Conservation (phyloP, 2,797 vertebrate genomes). For the Cottoperca gobio region DNA sequence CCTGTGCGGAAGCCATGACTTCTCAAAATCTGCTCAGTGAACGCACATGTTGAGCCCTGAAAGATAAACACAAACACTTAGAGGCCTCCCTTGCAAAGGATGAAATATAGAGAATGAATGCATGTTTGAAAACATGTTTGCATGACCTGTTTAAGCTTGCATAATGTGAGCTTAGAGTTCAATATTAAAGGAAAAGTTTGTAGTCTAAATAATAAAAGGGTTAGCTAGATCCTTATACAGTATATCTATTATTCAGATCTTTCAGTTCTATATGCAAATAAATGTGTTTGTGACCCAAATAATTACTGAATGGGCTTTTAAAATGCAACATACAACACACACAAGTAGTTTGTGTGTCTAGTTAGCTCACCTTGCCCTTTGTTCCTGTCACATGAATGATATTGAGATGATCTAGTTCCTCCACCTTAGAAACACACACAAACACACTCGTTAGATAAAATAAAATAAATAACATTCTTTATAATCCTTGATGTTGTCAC, state of each 20-base stretch:
- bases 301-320: background rate
- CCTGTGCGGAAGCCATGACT: slow-evolving; percentile 93
- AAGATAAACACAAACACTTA: slow-evolving; percentile 18
- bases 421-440: slow-evolving; percentile 83
- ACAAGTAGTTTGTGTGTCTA: background rate
- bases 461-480: background rate
- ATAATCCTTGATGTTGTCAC: background rate
- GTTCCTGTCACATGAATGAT: slow-evolving; percentile 97
- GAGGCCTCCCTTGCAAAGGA: accelerated
- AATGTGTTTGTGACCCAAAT: background rate
- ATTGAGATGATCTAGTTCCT: slow-evolving; percentile 91
- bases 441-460: too few relatives aligned
- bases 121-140: slow-evolving; percentile 6
- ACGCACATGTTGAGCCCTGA: slow-evolving; percentile 95
- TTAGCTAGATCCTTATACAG: background rate
- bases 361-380: slow-evolving; percentile 92
- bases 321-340: background rate
- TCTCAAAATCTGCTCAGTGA: slow-evolving; percentile 93
- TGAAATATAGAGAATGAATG: background rate
- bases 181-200: background rate
- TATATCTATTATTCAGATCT: background rate
- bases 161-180: background rate
- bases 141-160: slow-evolving; percentile 5
- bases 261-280: background rate
- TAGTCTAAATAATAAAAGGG: background rate